phyloP scores from a whole-genome alignment of 1,140 invertebrate species.

The Cecropterus lyciades region DNA sequence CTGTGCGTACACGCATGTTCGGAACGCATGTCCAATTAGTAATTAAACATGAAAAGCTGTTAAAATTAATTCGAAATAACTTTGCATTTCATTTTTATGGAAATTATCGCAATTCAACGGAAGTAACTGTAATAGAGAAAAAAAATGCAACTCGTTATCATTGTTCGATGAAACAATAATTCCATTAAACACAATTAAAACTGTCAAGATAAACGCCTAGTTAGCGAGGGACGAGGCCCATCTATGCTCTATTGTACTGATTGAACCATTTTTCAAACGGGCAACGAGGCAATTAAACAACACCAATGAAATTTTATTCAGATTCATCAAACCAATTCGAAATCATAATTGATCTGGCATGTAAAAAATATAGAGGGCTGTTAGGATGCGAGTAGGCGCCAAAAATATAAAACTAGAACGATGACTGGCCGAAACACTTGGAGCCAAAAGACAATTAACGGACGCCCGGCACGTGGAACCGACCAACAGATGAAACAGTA shows the following conservation, averaged over 20 bases:
- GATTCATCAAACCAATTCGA: conserved; percentile 82
- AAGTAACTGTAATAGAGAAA: conserved; percentile 12
- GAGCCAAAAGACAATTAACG: conserved; percentile 79
- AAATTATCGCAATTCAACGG: conserved; percentile 16
- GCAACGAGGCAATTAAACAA: conserved; percentile 80
- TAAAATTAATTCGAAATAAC: conserved; percentile 13
- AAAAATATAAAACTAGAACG: conserved; percentile 81
- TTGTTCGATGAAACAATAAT: conserved; percentile 33
- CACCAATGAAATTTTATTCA: conserved; percentile 80
- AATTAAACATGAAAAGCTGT: conserved; percentile 26
- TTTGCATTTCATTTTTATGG: conserved; percentile 9
- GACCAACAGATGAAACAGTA: conserved; percentile 50
- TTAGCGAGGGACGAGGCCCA: conserved; percentile 49
- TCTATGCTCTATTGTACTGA: conserved; percentile 58
- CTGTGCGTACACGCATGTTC: conserved; percentile 71
- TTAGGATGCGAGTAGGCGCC: conserved; percentile 77
- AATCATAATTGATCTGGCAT: conserved; percentile 82
- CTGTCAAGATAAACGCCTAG: conserved; percentile 41
- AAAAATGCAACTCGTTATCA: background rate
- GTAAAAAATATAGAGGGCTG: conserved; percentile 81
- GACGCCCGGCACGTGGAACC: conserved; percentile 65
- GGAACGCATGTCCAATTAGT: conserved; percentile 64
- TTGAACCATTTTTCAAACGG: conserved; percentile 77
- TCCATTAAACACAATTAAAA: conserved; percentile 44
- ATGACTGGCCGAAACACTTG: conserved; percentile 79